Base-by-base conservation (phyloP, 1,140 invertebrate species). In the Trachymyrmex septentrionalis region DNA sequence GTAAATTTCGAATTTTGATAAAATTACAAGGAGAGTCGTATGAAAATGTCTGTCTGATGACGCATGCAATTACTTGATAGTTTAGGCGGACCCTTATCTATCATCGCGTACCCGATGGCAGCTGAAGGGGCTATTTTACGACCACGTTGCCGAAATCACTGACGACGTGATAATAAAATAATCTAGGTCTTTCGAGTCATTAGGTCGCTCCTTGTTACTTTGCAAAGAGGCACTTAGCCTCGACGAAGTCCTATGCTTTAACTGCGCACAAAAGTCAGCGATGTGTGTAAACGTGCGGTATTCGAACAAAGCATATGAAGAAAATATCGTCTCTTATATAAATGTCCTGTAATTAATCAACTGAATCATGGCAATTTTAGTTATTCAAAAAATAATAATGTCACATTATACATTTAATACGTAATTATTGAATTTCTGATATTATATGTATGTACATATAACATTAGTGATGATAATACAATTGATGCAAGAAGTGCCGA, bases 111-210 rank as follows among this genome's bases (percentile, higher is more conserved):
- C 63, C 63, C 78, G 64, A 10, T 61, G 59, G 27, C 57, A 59
- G 86, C n/a, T 82, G 75, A 14, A 63, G 86, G 63, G 86, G 50
- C 86, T 87, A 88, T 93, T 93, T 93, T 93, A 94, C 90, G 93
- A 93, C 82, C 88, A 86, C 87, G 86, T 85, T 69, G 87, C 92
- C 90, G 92, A 93, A 94, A 94, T 95, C 93, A 93, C 93, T 93
- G 93, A 91, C 93, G 90, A 93, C 91, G 94, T 92, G 94, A 94
- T 95, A 95, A 95, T 95, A 94, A 94, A 95, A 94, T 95, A 94
- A 95, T 95, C 94, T 94, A 77, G 91, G 92, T 92, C 94, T 94
- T 94, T 94, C 94, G 93, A 93, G 93, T 95, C 94, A 94, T 95
- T 95, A 94, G 93, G 91, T 91, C 89, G 91, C 88, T 91, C 92